phyloP scores from a whole-genome alignment of 2,113 vertebrate genomes.

The Menura novaehollandiae region DNA sequence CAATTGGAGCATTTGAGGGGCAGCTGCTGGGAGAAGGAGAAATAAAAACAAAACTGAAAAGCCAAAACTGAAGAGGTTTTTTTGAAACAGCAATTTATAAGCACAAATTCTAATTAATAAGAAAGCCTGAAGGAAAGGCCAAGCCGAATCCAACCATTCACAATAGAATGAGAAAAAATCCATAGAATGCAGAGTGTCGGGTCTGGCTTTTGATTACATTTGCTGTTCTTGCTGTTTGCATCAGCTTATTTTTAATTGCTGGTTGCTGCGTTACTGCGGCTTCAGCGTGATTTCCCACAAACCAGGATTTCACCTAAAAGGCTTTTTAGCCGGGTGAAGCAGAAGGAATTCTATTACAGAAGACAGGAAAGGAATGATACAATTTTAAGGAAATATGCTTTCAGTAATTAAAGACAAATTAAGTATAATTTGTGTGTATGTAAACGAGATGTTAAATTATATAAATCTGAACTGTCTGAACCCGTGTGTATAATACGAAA shows the following conservation, averaged over 20 bases:
- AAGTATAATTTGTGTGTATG: background rate
- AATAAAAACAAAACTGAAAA: background rate
- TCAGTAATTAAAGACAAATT: conserved; percentile 39
- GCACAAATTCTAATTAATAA: background rate
- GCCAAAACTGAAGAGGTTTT: background rate
- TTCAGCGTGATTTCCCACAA: conserved; percentile 30
- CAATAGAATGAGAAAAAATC: conserved; percentile 25
- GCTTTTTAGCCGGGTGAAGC: background rate
- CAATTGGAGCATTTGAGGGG: background rate
- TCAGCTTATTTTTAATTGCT: conserved; percentile 49
- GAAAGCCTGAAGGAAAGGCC: conserved; percentile 23
- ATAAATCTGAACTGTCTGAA: background rate
- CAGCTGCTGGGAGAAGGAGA: background rate
- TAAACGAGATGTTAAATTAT: background rate
- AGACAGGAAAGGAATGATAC: background rate
- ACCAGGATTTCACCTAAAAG: conserved; percentile 25
- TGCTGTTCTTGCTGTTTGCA: conserved; percentile 43
- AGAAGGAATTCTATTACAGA: background rate
- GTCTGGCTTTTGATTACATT: conserved; percentile 50
- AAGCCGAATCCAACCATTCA: conserved; percentile 16
- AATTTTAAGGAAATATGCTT: background rate
- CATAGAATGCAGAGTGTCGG: conserved; percentile 26
- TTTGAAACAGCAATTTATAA: background rate
- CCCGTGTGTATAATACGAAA: background rate
- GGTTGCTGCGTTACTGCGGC: background rate